Base-by-base conservation (phyloP, 1,140 invertebrate genomes). In the Coenobita brevimanus region DNA sequence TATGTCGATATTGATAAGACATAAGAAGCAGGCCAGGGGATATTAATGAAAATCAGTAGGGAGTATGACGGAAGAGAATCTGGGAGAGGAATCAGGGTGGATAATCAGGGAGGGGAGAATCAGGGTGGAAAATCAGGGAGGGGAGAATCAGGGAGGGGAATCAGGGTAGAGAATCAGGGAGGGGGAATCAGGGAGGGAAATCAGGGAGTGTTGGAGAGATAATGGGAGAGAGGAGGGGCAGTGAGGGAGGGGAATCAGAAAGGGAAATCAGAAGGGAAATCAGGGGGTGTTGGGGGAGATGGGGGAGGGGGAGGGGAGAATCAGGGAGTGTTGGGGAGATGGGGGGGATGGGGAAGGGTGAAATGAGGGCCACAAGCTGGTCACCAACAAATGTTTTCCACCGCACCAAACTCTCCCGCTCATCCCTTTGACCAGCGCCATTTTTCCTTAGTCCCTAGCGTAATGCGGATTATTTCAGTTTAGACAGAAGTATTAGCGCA, bases 401-500 rank as follows among this genome's bases (percentile, higher is more conserved):
- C n/a, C n/a, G n/a, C n/a, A n/a, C n/a, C n/a, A n/a, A n/a, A n/a
- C n/a, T n/a, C n/a, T n/a, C n/a, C n/a, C n/a, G n/a, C n/a, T n/a
- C n/a, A n/a, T n/a, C n/a, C 57, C 62, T 82, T 54, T 36, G 57
- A n/a, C 27, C 60, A n/a, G 8, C 33, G 33, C 6, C 41, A 64
- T 67, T 82, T 82, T 46, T 57, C 79, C 62, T 82, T 41, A 67
- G 15, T 71, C 41, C 38, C 33, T 41, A 46, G 36, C 81, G 71
- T 82, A 71, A 71, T 71, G 62, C 8, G 41, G 64, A 82, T 82
- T 82, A 71, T 82, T 82, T 82, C 62, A 60, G 62, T 69, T 71
- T 50, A 43, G 38, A 82, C 64, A 83, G 46, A 83, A 83, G 81
- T 83, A 83, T 83, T 73, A 83, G 15, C 36, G 64, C 24, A 36